phyloP scores from a whole-genome alignment of 2,113 vertebrate species.

The Amphilophus citrinellus region DNA sequence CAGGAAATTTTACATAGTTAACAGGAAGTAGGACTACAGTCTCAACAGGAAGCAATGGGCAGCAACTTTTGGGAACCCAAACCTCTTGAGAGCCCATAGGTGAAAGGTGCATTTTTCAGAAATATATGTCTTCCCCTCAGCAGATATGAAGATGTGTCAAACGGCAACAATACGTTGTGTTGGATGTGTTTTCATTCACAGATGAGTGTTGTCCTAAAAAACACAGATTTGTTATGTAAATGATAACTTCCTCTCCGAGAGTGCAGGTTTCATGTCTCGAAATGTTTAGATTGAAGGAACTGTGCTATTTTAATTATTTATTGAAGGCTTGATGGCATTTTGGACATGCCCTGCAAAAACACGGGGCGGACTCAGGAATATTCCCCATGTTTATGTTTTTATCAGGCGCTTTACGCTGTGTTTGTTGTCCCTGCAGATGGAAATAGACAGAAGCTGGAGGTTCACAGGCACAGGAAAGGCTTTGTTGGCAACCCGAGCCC shows the following conservation, averaged over 20 bases:
- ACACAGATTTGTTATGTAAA: slow-evolving; percentile 22
- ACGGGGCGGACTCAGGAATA: slow-evolving; percentile 53
- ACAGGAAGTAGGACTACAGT: slow-evolving; percentile 56
- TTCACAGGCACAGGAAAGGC: slow-evolving; percentile 68
- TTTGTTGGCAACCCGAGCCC: slow-evolving; percentile 33
- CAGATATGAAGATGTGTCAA: neutral
- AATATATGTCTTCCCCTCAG: slow-evolving; percentile 1
- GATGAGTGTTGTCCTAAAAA: neutral
- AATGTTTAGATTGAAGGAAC: slow-evolving; percentile 63
- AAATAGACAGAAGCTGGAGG: slow-evolving; percentile 67
- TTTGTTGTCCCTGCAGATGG: slow-evolving; percentile 74
- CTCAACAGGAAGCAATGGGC: slow-evolving; percentile 60
- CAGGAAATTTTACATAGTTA: slow-evolving; percentile 53
- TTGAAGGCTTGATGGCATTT: slow-evolving; percentile 63
- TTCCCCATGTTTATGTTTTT: slow-evolving; percentile 70
- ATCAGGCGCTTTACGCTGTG: slow-evolving; percentile 55
- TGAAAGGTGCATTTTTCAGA: neutral
- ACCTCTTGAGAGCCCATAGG: neutral
- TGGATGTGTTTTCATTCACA: neutral
- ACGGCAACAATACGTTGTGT: neutral
- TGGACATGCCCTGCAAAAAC: slow-evolving; percentile 71
- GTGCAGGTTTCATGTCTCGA: slow-evolving; percentile 15
- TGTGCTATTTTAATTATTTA: slow-evolving; percentile 70
- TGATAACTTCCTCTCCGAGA: slow-evolving; percentile 19
- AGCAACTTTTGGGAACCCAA: slow-evolving; percentile 39